Conservation (phyloP, 2,888 invertebrate genomes). For the Graphium colonna region DNA sequence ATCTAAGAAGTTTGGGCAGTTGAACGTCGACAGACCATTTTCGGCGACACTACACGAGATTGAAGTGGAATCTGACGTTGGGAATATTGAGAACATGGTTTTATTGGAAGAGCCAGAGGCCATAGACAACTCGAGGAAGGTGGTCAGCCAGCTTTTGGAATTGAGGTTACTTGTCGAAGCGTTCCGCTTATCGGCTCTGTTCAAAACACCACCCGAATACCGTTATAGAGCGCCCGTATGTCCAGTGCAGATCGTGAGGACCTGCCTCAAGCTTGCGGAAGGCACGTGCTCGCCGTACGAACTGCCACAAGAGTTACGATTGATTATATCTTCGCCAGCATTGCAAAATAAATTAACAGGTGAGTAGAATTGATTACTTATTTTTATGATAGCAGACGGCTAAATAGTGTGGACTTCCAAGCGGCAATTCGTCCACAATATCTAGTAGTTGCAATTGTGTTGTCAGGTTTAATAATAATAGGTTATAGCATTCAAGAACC, state of each 20-base stretch:
- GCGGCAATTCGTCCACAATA: too few relatives aligned
- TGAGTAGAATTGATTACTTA: constrained; percentile 36
- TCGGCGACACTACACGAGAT: constrained; percentile 61
- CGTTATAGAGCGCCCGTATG: constrained; percentile 56
- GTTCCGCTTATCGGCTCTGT: constrained; percentile 79
- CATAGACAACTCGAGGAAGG: constrained; percentile 63
- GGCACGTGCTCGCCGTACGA: constrained; percentile 81
- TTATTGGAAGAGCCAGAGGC: constrained; percentile 59
- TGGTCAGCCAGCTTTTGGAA: constrained; percentile 78
- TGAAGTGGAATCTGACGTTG: constrained; percentile 67
- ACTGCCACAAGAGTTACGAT: constrained; percentile 82
- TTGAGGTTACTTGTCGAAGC: constrained; percentile 80
- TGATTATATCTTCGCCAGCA: constrained; percentile 70
- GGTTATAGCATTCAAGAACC: too few relatives aligned
- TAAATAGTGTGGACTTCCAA: too few relatives aligned
- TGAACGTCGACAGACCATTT: constrained; percentile 56
- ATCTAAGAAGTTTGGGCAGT: constrained; percentile 49
- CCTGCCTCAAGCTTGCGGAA: constrained; percentile 83
- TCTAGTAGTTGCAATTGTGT: too few relatives aligned
- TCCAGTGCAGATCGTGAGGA: constrained; percentile 79
- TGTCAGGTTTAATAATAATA: too few relatives aligned
- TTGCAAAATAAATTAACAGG: constrained; percentile 59
- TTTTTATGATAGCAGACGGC: too few relatives aligned
- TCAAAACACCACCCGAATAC: constrained; percentile 66
- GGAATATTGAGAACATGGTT: constrained; percentile 61